Conservation (phyloP, 2,888 invertebrate genomes). For the Kryphioiulus occultus region DNA sequence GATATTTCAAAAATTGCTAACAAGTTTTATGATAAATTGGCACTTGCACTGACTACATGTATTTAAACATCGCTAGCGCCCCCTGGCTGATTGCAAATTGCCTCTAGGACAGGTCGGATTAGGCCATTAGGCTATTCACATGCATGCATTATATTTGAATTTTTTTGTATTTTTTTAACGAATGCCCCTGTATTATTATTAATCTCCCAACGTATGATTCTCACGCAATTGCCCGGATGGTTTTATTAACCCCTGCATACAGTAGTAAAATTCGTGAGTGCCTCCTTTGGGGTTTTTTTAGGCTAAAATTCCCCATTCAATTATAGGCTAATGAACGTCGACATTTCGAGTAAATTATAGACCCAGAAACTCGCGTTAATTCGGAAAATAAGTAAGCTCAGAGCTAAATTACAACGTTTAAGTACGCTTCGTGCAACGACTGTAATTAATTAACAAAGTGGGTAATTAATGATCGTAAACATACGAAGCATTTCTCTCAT, state of each 20-base stretch:
- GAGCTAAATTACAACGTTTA: background rate
- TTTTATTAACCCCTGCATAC: background rate
- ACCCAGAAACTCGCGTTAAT: background rate
- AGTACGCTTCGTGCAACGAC: background rate
- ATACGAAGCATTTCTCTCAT: too few species aligned
- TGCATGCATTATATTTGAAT: too few species aligned
- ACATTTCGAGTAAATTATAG: background rate
- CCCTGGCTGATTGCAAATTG: too few species aligned
- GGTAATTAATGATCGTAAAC: background rate
- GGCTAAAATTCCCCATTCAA: background rate
- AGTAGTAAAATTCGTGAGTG: background rate
- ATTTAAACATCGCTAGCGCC: too few species aligned
- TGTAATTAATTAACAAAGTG: too few species aligned
- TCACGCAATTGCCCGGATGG: background rate
- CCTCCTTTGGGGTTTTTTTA: background rate
- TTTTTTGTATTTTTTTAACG: too few species aligned
- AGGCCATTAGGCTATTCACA: too few species aligned
- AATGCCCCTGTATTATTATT: too few species aligned
- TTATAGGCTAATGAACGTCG: background rate
- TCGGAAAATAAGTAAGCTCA: background rate
- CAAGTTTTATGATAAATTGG: too few species aligned
- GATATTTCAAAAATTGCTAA: too few species aligned
- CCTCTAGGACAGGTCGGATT: too few species aligned
- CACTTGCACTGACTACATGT: too few species aligned
- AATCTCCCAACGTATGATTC: background rate